These are phyloP conservation scores for Blomia tropicalis DNA, from an alignment of 2,888 invertebrate genomes.

Conservation along the genomic window DNA sequence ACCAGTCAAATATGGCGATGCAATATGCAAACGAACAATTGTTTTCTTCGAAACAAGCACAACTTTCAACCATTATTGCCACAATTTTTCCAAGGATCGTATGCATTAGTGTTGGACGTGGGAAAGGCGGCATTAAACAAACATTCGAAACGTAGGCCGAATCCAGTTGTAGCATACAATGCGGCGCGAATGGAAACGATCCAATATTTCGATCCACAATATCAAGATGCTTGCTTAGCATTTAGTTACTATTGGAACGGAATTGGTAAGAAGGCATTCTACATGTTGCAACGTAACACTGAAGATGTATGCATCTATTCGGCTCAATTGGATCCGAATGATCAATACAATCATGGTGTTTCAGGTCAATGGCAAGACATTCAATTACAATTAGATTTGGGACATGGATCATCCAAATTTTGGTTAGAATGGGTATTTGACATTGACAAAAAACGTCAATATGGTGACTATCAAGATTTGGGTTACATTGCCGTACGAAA, in stretches of 20 bases:
- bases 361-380: conserved; percentile 2
- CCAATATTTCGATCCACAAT: background rate
- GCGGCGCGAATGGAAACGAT: background rate
- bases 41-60: conserved; percentile 2
- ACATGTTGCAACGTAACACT: background rate
- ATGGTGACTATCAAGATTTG: background rate
- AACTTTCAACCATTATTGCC: background rate
- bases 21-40: background rate
- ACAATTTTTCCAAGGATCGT: background rate
- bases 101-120: background rate
- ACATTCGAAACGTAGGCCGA: background rate
- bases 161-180: background rate
- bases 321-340: background rate
- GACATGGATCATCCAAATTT: background rate
- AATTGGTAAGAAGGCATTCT: background rate
- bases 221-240: background rate
- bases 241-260: background rate
- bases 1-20: background rate
- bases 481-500: background rate
- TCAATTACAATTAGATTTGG: background rate
- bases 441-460: background rate
- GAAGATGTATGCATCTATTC: conserved; percentile 14
- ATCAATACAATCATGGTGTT: background rate
- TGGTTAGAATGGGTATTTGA: background rate
- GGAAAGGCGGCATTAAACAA: background rate